Conservation (phyloP, 2,113 vertebrate genomes). For the Pedetes capensis region DNA sequence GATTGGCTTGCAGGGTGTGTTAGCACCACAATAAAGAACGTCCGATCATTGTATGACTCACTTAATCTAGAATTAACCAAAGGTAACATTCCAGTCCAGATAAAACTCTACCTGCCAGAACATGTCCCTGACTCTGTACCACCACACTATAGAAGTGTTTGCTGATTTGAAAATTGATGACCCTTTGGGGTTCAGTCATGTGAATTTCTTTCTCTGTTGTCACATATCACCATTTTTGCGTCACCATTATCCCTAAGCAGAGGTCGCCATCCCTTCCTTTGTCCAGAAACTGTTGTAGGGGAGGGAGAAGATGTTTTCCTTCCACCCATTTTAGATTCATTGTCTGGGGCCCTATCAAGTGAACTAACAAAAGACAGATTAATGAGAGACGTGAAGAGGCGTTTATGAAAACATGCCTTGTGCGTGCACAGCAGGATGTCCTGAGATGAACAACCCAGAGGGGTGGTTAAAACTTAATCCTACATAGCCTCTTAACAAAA, state of each 20-base stretch:
- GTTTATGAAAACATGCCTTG: neutral
- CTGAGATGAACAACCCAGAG: neutral
- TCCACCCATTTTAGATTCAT: neutral
- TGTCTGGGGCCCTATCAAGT: neutral
- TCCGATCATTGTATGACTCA: neutral
- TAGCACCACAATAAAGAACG: neutral
- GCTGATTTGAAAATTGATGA: neutral
- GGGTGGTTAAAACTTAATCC: neutral
- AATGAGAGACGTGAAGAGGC: neutral
- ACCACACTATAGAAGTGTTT: neutral
- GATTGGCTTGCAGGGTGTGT: neutral
- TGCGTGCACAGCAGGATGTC: rapidly evolving
- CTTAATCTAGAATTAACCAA: neutral
- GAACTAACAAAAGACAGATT: neutral
- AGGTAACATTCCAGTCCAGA: neutral
- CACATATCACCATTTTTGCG: neutral
- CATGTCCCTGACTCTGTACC: neutral
- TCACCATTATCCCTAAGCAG: neutral
- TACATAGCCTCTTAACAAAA: neutral
- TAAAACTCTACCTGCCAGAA: neutral
- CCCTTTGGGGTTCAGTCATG: neutral
- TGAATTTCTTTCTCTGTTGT: neutral
- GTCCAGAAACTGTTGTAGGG: neutral
- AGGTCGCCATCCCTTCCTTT: neutral
- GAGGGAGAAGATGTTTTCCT: neutral